Conservation (phyloP, 2,113 vertebrate species). For the Campylomormyrus tamandua region DNA sequence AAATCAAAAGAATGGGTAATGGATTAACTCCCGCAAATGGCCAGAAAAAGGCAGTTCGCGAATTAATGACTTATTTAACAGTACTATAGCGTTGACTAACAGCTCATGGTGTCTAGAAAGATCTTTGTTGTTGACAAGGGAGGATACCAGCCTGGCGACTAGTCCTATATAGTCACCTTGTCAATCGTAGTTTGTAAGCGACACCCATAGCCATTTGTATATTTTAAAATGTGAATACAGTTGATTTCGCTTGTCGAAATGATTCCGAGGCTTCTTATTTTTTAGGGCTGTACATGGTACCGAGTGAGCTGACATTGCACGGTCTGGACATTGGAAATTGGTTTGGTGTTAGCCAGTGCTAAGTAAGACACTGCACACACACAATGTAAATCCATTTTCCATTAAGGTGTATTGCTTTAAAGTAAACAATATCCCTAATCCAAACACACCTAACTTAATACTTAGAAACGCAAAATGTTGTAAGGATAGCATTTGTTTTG, state of each 20-base stretch:
- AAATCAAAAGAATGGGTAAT: neutral
- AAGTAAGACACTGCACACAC: neutral
- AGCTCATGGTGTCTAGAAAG: neutral
- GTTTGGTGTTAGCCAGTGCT: neutral
- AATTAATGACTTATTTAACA: neutral
- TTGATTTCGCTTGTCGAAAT: neutral
- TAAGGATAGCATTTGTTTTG: neutral
- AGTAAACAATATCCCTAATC: neutral
- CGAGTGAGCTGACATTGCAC: neutral
- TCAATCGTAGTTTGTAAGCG: neutral
- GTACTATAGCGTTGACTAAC: neutral
- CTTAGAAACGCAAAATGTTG: neutral
- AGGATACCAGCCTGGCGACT: neutral
- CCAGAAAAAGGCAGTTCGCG: neutral
- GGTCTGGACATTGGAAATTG: neutral
- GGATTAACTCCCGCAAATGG: neutral
- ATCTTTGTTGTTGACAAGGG: constrained; percentile 4
- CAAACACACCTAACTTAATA: neutral
- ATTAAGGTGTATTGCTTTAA: neutral
- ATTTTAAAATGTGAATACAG: neutral
- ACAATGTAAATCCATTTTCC: neutral
- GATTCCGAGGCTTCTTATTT: neutral
- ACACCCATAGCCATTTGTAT: neutral
- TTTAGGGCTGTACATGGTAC: neutral
- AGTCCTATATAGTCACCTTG: neutral